Conservation (phyloP, 2,113 vertebrate genomes). For the Oreochromis tanganicae region DNA sequence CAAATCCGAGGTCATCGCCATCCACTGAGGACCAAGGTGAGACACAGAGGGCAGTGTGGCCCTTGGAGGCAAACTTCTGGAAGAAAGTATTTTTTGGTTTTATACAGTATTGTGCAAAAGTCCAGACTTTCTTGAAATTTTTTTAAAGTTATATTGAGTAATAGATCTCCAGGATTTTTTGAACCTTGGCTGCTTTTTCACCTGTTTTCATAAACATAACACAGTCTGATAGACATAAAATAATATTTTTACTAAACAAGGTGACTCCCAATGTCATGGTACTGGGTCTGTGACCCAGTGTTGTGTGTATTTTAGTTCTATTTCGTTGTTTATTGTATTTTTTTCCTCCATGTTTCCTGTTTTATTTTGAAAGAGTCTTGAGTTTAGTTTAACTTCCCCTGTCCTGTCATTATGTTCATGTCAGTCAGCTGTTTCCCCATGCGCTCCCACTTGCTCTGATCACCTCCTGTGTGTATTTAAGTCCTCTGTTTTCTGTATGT, state of each 20-base stretch:
- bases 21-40: constrained; percentile 17
- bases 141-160: background rate
- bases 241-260: background rate
- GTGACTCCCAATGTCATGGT: background rate
- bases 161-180: background rate
- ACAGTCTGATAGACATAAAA: background rate
- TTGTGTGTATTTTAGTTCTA: background rate
- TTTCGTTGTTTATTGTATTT: no score
- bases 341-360: no score
- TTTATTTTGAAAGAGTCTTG: no score
- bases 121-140: background rate
- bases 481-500: no score
- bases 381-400: no score
- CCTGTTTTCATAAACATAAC: background rate
- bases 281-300: background rate
- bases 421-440: no score
- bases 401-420: no score
- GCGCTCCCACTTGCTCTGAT: no score
- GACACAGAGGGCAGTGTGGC: background rate
- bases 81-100: background rate
- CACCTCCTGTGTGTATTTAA: no score
- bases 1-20: constrained; percentile 12
- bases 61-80: background rate
- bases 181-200: background rate
- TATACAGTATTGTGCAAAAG: background rate